phyloP scores from a whole-genome alignment of 2,888 invertebrate genomes.

The Dascillus cervinus region DNA sequence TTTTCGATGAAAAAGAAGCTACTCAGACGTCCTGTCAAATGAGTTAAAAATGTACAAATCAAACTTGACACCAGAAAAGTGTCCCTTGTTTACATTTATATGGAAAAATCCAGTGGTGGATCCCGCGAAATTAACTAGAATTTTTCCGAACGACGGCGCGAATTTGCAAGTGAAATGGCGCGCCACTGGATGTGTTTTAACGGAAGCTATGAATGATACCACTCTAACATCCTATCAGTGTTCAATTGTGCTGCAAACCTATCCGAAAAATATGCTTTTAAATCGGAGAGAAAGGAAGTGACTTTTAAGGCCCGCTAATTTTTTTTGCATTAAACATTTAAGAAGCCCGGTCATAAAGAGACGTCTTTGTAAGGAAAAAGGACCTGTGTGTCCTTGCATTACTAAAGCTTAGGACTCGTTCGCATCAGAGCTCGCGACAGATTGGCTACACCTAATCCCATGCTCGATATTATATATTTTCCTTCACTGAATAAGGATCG shows the following conservation, averaged over 20 bases:
- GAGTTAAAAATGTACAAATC: slow-evolving; percentile 3
- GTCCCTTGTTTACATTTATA: not conserved
- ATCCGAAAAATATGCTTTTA: slow-evolving; percentile 1
- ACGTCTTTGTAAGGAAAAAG: slow-evolving; percentile 16
- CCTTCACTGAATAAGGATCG: slow-evolving; percentile 9
- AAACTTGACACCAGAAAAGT: slow-evolving; percentile 3
- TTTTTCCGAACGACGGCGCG: too few species aligned
- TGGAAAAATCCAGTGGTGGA: too few species aligned
- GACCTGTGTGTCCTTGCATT: slow-evolving; percentile 30
- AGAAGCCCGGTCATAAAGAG: slow-evolving; percentile 12
- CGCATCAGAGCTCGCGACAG: slow-evolving; percentile 37
- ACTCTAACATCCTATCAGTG: slow-evolving; percentile 1
- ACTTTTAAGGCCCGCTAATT: not conserved
- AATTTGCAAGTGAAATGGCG: too few species aligned
- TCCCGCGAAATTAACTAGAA: too few species aligned
- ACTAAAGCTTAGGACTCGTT: slow-evolving; percentile 32
- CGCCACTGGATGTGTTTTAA: too few species aligned
- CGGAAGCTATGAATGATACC: slow-evolving; percentile 5
- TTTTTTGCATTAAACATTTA: slow-evolving; percentile 20
- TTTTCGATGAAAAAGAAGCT: too few species aligned
- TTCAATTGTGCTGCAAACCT: slow-evolving; percentile 3
- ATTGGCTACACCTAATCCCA: slow-evolving; percentile 41
- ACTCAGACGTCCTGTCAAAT: too few species aligned
- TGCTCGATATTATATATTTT: slow-evolving; percentile 37
- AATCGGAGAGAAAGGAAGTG: not conserved